Conservation (phyloP, 2,888 invertebrate genomes). For the Ophion ellenae region DNA sequence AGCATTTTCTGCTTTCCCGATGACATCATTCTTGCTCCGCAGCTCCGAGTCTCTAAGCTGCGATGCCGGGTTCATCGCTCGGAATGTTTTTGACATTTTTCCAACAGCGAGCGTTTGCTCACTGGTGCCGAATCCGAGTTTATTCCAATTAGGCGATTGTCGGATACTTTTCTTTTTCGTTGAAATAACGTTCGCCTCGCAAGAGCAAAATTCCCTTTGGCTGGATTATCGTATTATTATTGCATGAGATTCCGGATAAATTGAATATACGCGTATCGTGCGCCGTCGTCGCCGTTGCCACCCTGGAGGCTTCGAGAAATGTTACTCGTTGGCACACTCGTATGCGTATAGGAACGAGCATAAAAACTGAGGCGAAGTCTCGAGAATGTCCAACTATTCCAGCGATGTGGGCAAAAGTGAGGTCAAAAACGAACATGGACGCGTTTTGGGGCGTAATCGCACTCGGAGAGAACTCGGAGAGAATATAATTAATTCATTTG, state of each 20-base stretch:
- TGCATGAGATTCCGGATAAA: neutral
- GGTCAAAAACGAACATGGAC: neutral
- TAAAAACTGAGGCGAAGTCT: neutral
- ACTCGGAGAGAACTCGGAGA: too few species aligned
- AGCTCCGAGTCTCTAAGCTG: neutral
- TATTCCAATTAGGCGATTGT: neutral
- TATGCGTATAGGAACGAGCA: neutral
- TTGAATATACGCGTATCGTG: neutral
- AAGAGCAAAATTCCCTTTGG: neutral
- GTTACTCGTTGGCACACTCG: neutral
- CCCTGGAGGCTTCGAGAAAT: neutral
- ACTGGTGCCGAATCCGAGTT: neutral
- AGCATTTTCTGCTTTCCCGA: slow-evolving; percentile 52
- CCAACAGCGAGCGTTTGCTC: neutral
- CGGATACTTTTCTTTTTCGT: neutral
- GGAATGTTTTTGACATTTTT: neutral
- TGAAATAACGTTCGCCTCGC: neutral
- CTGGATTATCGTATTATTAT: neutral
- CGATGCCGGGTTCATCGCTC: neutral
- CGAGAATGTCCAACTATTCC: neutral
- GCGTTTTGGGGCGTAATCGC: neutral
- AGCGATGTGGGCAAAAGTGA: neutral
- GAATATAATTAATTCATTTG: too few species aligned
- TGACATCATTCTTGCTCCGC: slow-evolving; percentile 45
- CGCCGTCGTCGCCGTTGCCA: neutral